Conservation (phyloP, 2,113 vertebrate species). For the Trochalopteron elliotii region DNA sequence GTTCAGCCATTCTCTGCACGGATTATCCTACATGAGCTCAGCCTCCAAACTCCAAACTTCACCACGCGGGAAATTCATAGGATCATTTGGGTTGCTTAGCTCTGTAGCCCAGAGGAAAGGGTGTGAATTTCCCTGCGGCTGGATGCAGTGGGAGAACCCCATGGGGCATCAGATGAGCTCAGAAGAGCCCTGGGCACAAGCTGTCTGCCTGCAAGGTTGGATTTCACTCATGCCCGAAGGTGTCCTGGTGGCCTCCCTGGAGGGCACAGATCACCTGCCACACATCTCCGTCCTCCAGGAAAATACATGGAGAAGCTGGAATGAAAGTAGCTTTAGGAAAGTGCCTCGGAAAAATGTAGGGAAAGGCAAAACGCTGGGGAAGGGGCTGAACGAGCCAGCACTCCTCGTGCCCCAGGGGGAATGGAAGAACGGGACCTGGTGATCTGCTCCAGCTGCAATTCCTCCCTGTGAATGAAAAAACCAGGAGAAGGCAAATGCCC, state of each 20-base stretch:
- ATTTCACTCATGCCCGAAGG: background rate
- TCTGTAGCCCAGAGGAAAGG: background rate
- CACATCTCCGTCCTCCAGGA: background rate
- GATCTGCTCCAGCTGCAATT: constrained; percentile 5
- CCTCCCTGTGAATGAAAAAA: background rate
- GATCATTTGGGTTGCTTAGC: background rate
- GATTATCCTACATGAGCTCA: background rate
- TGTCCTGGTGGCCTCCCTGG: background rate
- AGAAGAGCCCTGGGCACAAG: background rate
- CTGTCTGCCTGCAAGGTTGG: background rate
- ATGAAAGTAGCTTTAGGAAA: background rate
- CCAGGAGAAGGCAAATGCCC: background rate
- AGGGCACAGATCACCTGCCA: background rate
- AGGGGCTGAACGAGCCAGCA: background rate
- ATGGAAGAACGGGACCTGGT: background rate
- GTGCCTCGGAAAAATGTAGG: background rate
- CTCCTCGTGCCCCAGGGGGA: background rate
- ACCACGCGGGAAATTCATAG: background rate
- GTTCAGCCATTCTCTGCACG: background rate
- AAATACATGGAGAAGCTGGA: background rate
- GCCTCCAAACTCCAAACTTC: background rate
- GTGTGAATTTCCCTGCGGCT: background rate
- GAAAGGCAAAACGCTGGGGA: background rate
- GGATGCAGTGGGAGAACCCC: background rate
- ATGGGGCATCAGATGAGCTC: accelerated